Evolutionary conservation across 2,113 vertebrate genomes (phyloP).

Genomic region (Phocoena phocoena): DNA sequence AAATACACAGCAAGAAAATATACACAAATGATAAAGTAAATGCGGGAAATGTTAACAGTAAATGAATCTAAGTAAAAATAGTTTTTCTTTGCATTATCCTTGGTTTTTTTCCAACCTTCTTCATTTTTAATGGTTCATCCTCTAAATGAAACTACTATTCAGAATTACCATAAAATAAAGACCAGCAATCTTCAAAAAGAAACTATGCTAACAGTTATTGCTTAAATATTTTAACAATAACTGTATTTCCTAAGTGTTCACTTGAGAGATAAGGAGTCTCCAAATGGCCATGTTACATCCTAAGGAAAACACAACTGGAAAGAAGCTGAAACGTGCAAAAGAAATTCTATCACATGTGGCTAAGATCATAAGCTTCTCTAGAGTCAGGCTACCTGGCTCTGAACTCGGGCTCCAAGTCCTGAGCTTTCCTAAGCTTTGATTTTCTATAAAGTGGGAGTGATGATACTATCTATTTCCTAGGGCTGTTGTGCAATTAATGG

Average conservation of each 20-base stretch:
- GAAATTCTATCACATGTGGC: background rate
- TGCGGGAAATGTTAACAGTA: background rate
- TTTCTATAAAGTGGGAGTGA: background rate
- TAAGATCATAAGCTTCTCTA: background rate
- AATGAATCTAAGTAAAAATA: background rate
- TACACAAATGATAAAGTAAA: background rate
- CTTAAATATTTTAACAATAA: background rate
- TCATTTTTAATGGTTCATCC: background rate
- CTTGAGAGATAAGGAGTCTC: background rate
- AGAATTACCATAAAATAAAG: slow-evolving; percentile 5
- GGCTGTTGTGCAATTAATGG: background rate
- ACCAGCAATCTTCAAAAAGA: background rate
- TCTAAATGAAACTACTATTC: background rate
- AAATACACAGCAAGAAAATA: background rate
- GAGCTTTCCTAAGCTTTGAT: background rate
- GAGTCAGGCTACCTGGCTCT: background rate
- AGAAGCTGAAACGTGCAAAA: background rate
- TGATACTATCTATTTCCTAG: background rate
- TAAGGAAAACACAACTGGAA: background rate
- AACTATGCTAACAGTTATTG: background rate
- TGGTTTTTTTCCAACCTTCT: background rate
- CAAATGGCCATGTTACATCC: background rate
- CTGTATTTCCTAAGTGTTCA: background rate
- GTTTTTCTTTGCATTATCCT: background rate
- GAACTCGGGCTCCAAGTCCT: background rate